A percentile compares a stretch with the other conserved stretches of the same genome.
Evolutionary conservation across 1,140 invertebrate species (phyloP).

Genomic region (Sipha flava): DNA sequence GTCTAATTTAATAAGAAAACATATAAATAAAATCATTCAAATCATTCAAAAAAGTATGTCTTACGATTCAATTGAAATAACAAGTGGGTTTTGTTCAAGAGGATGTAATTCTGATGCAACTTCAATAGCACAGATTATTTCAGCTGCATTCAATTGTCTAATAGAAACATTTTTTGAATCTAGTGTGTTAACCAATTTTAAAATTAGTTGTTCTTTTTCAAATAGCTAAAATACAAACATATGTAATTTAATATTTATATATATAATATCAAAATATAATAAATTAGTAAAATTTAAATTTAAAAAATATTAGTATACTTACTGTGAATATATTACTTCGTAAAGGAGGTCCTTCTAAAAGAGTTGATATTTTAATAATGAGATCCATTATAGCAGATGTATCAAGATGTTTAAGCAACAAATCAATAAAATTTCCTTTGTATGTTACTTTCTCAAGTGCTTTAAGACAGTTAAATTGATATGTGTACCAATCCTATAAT

Average conservation of each 20-base stretch:
- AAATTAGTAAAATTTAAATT: not conserved
- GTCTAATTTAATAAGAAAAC: not conserved
- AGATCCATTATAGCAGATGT: slow-evolving; percentile 94
- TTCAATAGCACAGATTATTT: slow-evolving; percentile 53
- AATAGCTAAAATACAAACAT: slow-evolving; percentile 69
- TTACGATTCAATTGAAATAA: slow-evolving; percentile 28
- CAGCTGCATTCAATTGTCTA: slow-evolving; percentile 70
- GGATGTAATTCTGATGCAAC: slow-evolving; percentile 40
- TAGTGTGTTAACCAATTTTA: slow-evolving; percentile 70
- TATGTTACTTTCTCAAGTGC: slow-evolving; percentile 84
- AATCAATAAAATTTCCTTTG: slow-evolving; percentile 73
- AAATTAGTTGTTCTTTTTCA: slow-evolving; percentile 73
- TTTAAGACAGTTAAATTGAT: slow-evolving; percentile 80
- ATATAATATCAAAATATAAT: not conserved
- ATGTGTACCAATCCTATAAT: slow-evolving; percentile 76
- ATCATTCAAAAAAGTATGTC: no score
- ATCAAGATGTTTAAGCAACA: slow-evolving; percentile 78
- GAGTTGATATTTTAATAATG: slow-evolving; percentile 75
- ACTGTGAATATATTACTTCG: slow-evolving; percentile 76
- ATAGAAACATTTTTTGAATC: slow-evolving; percentile 63
- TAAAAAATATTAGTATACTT: slow-evolving; percentile 39
- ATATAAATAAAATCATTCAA: no score
- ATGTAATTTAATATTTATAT: not conserved
- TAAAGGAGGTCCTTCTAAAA: slow-evolving; percentile 69
- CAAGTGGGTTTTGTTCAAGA: slow-evolving; percentile 17